These are phyloP conservation scores for Drosophila jambulina DNA, from an alignment of 1,140 invertebrate genomes.

Conservation along the genomic window DNA sequence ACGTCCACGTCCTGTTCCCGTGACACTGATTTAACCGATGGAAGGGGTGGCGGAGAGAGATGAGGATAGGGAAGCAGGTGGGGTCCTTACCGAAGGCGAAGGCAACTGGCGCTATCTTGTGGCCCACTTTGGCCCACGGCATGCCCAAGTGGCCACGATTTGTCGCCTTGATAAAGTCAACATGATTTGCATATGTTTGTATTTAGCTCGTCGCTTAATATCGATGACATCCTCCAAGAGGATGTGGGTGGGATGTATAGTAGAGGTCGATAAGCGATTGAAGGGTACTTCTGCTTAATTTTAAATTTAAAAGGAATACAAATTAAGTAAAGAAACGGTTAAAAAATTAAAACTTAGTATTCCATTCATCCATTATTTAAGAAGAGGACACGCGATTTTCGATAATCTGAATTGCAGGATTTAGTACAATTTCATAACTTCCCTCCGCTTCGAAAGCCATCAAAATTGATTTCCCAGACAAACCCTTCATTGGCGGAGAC, in stretches of 20 bases:
- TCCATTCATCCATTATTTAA: neutral
- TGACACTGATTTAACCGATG: constrained; percentile 71
- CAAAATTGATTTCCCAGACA: constrained; percentile 29
- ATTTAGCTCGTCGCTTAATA: constrained; percentile 22
- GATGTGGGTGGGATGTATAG: neutral
- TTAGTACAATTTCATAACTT: neutral
- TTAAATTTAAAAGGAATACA: neutral
- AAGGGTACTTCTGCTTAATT: neutral
- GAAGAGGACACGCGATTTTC: neutral
- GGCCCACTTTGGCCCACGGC: constrained; percentile 38
- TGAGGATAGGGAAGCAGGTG: constrained; percentile 5
- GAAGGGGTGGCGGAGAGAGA: neutral
- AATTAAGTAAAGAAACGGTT: neutral
- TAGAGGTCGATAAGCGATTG: neutral
- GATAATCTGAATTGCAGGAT: neutral
- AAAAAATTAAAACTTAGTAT: neutral
- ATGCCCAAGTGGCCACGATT: constrained; percentile 64
- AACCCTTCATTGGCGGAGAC: constrained; percentile 13
- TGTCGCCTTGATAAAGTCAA: constrained; percentile 62
- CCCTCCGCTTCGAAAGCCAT: neutral
- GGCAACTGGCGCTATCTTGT: constrained; percentile 28
- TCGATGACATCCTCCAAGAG: constrained; percentile 11
- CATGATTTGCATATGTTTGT: constrained; percentile 55
- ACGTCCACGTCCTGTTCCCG: constrained; percentile 67
- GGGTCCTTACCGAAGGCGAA: constrained; percentile 27